Conservation (phyloP, 1,140 invertebrate genomes). For the Fopius arisanus region DNA sequence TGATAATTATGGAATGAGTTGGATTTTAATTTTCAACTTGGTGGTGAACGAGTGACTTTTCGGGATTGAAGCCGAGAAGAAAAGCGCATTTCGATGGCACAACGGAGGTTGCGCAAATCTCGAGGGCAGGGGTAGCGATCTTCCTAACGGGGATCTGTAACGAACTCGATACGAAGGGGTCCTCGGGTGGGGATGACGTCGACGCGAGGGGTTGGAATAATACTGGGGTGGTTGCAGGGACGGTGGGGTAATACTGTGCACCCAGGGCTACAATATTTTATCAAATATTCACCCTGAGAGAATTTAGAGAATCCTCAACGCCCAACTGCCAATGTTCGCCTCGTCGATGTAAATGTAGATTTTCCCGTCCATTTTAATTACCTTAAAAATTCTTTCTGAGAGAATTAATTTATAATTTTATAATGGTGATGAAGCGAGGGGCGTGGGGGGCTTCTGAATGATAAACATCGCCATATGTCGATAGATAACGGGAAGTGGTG, state of each 20-base stretch:
- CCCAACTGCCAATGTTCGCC: too few species aligned
- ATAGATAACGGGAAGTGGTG: not conserved
- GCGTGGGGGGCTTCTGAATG: too few species aligned
- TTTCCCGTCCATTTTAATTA: too few species aligned
- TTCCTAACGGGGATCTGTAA: constrained; percentile 59
- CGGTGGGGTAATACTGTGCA: not conserved
- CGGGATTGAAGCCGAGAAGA: constrained; percentile 40
- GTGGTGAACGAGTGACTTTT: constrained; percentile 30
- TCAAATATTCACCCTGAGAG: too few species aligned
- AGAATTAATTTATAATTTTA: too few species aligned
- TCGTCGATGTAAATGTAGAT: too few species aligned
- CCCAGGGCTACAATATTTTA: not conserved
- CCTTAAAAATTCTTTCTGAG: too few species aligned
- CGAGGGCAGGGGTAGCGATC: constrained; percentile 49
- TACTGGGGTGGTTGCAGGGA: constrained; percentile 25
- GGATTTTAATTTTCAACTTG: not conserved
- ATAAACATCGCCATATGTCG: not conserved
- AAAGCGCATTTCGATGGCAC: constrained; percentile 20
- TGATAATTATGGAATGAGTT: too few species aligned
- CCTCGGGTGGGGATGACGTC: constrained; percentile 30
- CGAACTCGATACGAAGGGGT: constrained; percentile 57
- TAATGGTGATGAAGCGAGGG: too few species aligned
- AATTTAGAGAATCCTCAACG: too few species aligned
- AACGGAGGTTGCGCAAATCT: constrained; percentile 35
- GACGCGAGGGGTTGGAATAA: constrained; percentile 32